Percentiles rank a stretch among this genome's conserved stretches.
phyloP scores from a whole-genome alignment of 2,888 invertebrate genomes.

The Diloba caeruleocephala region DNA sequence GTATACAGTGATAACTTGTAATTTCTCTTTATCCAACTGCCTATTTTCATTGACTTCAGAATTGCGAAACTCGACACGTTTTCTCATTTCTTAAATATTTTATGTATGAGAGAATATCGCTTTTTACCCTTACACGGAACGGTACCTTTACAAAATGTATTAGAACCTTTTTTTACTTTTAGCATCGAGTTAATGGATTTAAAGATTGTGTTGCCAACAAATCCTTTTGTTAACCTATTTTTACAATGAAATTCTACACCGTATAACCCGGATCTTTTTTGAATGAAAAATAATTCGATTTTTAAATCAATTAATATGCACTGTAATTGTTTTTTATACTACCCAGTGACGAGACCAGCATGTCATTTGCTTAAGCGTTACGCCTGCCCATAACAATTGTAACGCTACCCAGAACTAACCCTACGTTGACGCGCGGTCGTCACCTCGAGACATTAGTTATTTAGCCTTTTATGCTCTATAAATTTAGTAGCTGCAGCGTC shows the following conservation, averaged over 20 bases:
- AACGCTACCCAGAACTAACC: too few species aligned
- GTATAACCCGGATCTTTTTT: too few species aligned
- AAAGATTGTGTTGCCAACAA: constrained; percentile 26
- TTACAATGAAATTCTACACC: constrained; percentile 35
- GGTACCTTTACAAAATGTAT: constrained; percentile 37
- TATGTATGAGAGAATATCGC: constrained; percentile 22
- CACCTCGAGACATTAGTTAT: too few species aligned
- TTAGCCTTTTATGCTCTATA: too few species aligned
- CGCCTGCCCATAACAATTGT: too few species aligned
- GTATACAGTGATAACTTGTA: constrained; percentile 27
- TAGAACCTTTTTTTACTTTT: constrained; percentile 39
- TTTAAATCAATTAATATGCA: too few species aligned
- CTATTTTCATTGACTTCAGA: constrained; percentile 20
- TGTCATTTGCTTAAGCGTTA: too few species aligned
- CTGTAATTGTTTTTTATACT: too few species aligned
- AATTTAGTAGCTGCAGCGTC: too few species aligned
- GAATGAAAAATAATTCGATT: too few species aligned
- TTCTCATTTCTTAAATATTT: constrained; percentile 39
- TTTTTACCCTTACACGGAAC: constrained; percentile 15
- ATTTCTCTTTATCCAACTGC: constrained; percentile 23
- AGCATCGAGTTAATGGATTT: constrained; percentile 35
- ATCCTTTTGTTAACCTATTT: constrained; percentile 18
- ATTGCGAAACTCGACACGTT: constrained; percentile 16
- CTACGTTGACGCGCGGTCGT: too few species aligned
- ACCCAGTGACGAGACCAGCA: too few species aligned